Percentiles rank a stretch among this genome's conserved stretches.
Conservation (phyloP, 2,888 invertebrate genomes). For the Caradrina clavipalpis region DNA sequence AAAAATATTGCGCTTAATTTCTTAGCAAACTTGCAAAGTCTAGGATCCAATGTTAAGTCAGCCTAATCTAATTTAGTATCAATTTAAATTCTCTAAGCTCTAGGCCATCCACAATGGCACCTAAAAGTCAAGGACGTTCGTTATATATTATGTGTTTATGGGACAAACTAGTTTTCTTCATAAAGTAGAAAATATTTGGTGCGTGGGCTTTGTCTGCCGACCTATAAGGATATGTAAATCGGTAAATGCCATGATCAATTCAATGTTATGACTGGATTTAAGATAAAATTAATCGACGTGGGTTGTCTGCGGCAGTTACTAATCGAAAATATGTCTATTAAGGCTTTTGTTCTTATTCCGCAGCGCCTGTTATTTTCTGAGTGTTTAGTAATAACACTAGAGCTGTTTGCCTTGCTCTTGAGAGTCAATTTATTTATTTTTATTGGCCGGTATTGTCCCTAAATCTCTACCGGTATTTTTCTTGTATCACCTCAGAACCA, state of each 20-base stretch:
- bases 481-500: too few species aligned
- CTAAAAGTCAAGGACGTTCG: constrained; percentile 47
- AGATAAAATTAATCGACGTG: background rate
- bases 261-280: constrained; percentile 31
- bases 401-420: constrained; percentile 4
- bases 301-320: background rate
- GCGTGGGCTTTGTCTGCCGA: constrained; percentile 36
- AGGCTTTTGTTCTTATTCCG: background rate
- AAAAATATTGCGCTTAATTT: constrained; percentile 10
- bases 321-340: background rate
- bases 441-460: background rate
- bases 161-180: constrained; percentile 46
- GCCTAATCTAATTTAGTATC: constrained; percentile 18
- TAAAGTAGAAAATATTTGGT: constrained; percentile 22
- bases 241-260: constrained; percentile 5
- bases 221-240: constrained; percentile 11
- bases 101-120: constrained; percentile 19
- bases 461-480: background rate
- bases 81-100: constrained; percentile 21
- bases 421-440: background rate
- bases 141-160: constrained; percentile 23
- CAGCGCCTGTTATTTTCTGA: constrained; percentile 29
- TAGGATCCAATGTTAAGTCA: constrained; percentile 11
- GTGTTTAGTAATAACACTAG: background rate
- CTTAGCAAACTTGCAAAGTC: background rate